Conservation (phyloP, 2,113 vertebrate genomes). For the Proteles cristata region DNA sequence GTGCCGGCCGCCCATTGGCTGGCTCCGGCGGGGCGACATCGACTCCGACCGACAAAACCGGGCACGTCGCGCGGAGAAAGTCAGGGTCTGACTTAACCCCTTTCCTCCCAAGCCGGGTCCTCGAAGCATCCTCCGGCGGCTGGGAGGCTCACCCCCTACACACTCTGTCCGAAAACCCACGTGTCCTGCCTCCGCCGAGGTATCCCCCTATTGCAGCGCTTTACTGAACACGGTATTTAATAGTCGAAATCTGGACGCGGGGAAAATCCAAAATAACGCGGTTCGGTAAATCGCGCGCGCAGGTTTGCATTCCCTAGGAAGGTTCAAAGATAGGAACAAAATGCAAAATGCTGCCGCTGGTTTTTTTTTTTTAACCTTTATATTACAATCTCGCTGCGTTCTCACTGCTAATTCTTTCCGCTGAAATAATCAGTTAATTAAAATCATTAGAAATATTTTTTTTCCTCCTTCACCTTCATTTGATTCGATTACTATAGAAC, state of each 20-base stretch:
- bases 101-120: slow-evolving; percentile 51
- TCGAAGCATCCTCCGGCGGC: neutral
- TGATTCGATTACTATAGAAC: neutral
- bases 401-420: neutral
- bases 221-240: neutral
- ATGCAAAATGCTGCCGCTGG: neutral
- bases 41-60: slow-evolving; percentile 54
- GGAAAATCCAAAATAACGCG: neutral
- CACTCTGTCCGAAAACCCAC: neutral
- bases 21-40: slow-evolving; percentile 77
- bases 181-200: neutral
- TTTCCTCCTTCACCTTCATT: neutral
- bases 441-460: neutral
- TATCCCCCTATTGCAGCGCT: neutral
- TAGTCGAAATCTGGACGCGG: neutral
- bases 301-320: neutral
- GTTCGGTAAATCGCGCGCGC: neutral
- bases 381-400: neutral
- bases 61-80: neutral
- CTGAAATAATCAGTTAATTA: neutral
- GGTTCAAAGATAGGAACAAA: neutral
- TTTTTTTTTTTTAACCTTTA: neutral
- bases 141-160: neutral
- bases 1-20: slow-evolving; percentile 85
- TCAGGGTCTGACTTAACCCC: slow-evolving; percentile 82